Percentiles rank a stretch among this genome's conserved stretches.
Conservation (phyloP, 2,888 invertebrate species). For the Drosophila paranaensis region DNA sequence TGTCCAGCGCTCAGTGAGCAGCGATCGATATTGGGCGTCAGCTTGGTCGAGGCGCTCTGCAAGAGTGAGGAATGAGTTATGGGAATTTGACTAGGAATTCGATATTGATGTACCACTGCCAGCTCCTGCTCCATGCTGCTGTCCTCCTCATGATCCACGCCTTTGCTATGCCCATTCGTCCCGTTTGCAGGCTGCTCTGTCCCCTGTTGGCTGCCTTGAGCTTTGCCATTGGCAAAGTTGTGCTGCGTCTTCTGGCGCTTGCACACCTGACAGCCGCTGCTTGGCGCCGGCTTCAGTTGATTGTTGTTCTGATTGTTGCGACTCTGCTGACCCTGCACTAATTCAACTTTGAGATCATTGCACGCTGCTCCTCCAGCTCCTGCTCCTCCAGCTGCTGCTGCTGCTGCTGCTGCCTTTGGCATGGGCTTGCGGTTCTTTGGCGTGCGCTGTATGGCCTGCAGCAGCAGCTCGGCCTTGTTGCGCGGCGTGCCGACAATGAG, state of each 20-base stretch:
- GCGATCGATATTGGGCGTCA: constrained; percentile 77
- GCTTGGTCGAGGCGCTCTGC: constrained; percentile 62
- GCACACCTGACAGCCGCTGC: constrained; percentile 83
- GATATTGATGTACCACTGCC: constrained; percentile 4
- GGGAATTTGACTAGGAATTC: not conserved
- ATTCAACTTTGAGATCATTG: constrained; percentile 43
- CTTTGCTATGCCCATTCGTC: constrained; percentile 24
- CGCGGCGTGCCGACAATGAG: constrained; percentile 81
- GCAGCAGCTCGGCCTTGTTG: constrained; percentile 86
- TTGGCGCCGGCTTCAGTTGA: constrained; percentile 35
- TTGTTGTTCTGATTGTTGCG: constrained; percentile 49
- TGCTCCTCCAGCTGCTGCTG: constrained; percentile 25
- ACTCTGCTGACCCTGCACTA: constrained; percentile 22
- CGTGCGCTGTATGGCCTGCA: constrained; percentile 87
- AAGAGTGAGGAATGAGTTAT: not conserved
- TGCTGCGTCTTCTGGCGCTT: constrained; percentile 85
- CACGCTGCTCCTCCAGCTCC: constrained; percentile 16
- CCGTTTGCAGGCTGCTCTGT: not conserved
- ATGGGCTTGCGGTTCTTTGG: constrained; percentile 82
- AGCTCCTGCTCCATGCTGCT: constrained; percentile 48
- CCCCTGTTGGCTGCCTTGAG: not conserved
- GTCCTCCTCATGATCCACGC: constrained; percentile 27
- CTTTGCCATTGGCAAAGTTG: constrained; percentile 63
- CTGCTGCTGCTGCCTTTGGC: constrained; percentile 22
- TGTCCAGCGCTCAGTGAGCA: constrained; percentile 50